phyloP scores from a whole-genome alignment of 2,113 vertebrate genomes.

The Hippocampus barbouri region DNA sequence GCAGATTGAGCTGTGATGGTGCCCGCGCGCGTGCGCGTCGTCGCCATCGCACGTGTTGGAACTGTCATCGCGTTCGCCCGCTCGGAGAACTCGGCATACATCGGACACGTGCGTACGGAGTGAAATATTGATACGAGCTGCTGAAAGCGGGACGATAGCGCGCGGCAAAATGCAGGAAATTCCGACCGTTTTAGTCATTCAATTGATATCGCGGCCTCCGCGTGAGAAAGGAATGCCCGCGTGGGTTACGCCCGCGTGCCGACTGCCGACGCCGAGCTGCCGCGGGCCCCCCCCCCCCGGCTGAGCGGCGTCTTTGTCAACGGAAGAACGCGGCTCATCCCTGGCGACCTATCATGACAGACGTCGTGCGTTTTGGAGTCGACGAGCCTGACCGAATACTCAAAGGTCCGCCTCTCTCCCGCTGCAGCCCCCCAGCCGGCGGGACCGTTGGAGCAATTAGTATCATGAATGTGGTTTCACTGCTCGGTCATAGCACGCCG shows the following conservation, averaged over 20 bases:
- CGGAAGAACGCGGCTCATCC: constrained; percentile 46
- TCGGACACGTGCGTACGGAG: constrained; percentile 27
- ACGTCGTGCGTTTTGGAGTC: constrained; percentile 67
- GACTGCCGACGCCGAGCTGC: not conserved
- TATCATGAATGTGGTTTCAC: constrained; percentile 73
- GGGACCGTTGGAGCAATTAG: constrained; percentile 70
- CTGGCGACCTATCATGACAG: constrained; percentile 49
- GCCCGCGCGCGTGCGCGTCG: constrained; percentile 30
- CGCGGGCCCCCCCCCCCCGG: constrained; percentile 19
- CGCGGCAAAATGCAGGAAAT: constrained; percentile 47
- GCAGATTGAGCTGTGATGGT: constrained; percentile 58
- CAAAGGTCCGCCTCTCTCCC: constrained; percentile 56
- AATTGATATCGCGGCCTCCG: constrained; percentile 31
- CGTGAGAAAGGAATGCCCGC: not conserved
- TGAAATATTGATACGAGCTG: constrained; percentile 59
- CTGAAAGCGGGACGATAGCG: constrained; percentile 35
- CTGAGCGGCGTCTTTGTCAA: constrained; percentile 37
- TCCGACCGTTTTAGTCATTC: constrained; percentile 32
- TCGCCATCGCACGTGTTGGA: constrained; percentile 56
- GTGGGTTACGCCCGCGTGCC: not conserved
- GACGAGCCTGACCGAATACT: constrained; percentile 69
- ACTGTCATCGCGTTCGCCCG: constrained; percentile 60
- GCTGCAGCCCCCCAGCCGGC: constrained; percentile 54
- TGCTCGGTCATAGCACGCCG: constrained; percentile 69
- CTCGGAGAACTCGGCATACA: constrained; percentile 33